These are phyloP conservation scores for Hypotaenidia okinawae DNA, from an alignment of 2,797 vertebrate species.

Conservation along the genomic window DNA sequence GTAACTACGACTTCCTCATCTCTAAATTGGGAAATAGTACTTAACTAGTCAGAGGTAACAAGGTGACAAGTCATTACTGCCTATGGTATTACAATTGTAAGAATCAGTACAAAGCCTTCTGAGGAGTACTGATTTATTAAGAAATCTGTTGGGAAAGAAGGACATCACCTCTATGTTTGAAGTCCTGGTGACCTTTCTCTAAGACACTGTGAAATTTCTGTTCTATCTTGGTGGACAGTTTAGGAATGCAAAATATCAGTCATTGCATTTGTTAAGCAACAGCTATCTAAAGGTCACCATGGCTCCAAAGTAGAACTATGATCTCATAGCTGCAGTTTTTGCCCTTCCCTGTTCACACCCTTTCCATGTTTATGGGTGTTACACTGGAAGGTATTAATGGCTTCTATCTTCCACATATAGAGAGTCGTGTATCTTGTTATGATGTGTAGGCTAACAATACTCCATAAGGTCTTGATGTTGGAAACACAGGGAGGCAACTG, in stretches of 20 bases:
- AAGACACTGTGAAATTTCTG: background rate
- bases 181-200: background rate
- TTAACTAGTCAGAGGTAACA: background rate
- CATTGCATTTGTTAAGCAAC: background rate
- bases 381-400: background rate
- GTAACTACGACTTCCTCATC: constrained; percentile 16
- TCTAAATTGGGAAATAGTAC: constrained; percentile 19
- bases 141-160: background rate
- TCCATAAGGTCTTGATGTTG: background rate
- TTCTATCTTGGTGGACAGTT: rapidly evolving
- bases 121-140: background rate
- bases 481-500: background rate
- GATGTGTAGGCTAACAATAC: background rate
- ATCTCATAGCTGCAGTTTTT: constrained; percentile 51
- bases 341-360: constrained; percentile 55
- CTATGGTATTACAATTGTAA: background rate
- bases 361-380: background rate
- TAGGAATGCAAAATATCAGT: background rate
- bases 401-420: background rate
- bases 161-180: background rate
- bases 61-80: background rate
- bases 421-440: background rate
- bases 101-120: background rate
- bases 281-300: constrained; percentile 25
- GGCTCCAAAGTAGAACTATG: constrained; percentile 36